These are phyloP conservation scores for Nomada fabriciana DNA, from an alignment of 2,888 invertebrate species.

Conservation along the genomic window DNA sequence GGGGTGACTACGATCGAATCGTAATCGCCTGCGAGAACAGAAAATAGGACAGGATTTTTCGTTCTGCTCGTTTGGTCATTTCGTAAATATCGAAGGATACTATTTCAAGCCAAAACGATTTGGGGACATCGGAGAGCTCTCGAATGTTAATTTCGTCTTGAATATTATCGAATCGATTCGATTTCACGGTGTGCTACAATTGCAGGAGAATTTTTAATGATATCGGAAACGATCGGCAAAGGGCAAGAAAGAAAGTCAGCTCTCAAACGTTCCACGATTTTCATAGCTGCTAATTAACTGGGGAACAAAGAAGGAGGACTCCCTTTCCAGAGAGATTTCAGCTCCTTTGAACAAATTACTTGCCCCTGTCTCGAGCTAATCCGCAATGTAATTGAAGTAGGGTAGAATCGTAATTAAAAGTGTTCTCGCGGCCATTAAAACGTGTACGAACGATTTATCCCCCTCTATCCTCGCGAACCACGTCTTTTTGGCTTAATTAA, in stretches of 20 bases:
- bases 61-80: conserved; percentile 30
- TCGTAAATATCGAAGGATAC: neutral
- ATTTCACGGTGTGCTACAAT: too few relatives aligned
- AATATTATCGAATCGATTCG: too few relatives aligned
- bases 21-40: conserved; percentile 15
- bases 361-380: neutral
- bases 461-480: neutral
- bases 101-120: conserved; percentile 2
- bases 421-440: neutral
- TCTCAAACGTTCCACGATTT: neutral
- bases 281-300: neutral
- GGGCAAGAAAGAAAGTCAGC: neutral
- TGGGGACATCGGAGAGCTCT: too few relatives aligned
- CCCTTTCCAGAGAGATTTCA: neutral
- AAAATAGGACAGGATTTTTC: conserved; percentile 45
- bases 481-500: conserved; percentile 43
- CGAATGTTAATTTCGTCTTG: neutral
- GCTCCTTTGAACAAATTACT: neutral
- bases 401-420: neutral
- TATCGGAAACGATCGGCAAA: neutral
- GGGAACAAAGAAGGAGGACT: neutral
- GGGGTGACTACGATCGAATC: conserved; percentile 26
- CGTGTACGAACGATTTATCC: neutral
- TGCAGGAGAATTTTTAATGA: neutral
- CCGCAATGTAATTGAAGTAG: neutral